These are phyloP conservation scores for Heliocidaris tuberculata DNA, from an alignment of 35 echinoderm and acorn worm genomes.

Conservation along the genomic window DNA sequence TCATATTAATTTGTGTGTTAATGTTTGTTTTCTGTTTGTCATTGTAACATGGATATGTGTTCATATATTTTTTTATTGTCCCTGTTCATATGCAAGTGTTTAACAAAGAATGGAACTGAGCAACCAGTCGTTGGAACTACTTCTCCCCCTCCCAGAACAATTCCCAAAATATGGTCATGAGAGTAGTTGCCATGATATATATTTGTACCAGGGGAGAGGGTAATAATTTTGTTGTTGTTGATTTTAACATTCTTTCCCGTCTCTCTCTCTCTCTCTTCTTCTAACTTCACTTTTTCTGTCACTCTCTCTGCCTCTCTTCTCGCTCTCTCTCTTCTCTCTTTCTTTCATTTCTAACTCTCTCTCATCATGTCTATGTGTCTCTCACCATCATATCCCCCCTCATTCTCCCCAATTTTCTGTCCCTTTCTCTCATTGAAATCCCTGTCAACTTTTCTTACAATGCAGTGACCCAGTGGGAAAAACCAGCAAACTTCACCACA, in stretches of 20 bases:
- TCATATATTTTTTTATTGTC: not conserved
- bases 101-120: too few relatives aligned
- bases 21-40: not conserved
- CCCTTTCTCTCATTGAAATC: not conserved
- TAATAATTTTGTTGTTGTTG: too few relatives aligned
- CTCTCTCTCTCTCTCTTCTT: too few relatives aligned
- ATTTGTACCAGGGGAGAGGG: too few relatives aligned
- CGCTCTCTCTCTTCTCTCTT: not conserved
- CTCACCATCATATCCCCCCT: too few relatives aligned
- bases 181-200: too few relatives aligned
- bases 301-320: not conserved
- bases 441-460: not conserved
- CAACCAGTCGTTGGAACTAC: too few relatives aligned
- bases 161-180: too few relatives aligned
- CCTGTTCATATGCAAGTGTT: too few relatives aligned
- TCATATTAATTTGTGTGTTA: not conserved
- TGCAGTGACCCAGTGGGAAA: slow-evolving; percentile 57
- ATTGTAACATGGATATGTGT: not conserved
- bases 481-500: slow-evolving; percentile 23
- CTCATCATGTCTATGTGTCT: not conserved
- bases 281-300: too few relatives aligned
- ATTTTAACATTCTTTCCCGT: too few relatives aligned
- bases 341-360: not conserved
- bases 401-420: not conserved
- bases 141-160: too few relatives aligned